Base-by-base conservation (phyloP, 2,888 invertebrate genomes). In the Ariolimax columbianus region DNA sequence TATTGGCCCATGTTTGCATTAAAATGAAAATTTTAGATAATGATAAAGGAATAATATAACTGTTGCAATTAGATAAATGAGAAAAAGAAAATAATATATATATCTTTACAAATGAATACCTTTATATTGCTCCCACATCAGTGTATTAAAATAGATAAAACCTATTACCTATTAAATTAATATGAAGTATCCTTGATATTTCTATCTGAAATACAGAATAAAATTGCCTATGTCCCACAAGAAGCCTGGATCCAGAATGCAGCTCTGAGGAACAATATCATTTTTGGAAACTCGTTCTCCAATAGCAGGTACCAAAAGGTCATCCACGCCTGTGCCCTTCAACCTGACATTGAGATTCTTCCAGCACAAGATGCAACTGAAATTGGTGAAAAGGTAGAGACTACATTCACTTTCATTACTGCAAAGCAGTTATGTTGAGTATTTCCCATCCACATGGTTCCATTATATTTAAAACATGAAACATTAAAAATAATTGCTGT, bases 211-310 rank as follows among this genome's bases (percentile, higher is more conserved):
- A 26, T n/a, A 33, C 88, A 93, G 93, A 93, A 93, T 30, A 89
- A 88, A 19, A 83, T 93, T 51, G 93, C 93, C 0, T 94, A 93
- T 88, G 92, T 93, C 1, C 89, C 93, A 70, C 94, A 94, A 85
- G 95, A 95, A 89, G 95, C 95, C 0, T 95, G 95, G 95, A 95
- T 95, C 82, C 95, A 95, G 92, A 95, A 95, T 90, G 94, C 94
- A 0, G 94, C 95, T 0, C 88, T 95, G 26, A 91, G 93, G 84
- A 94, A 95, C 80, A 95, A 95, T 89, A 95, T 95, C 82, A 89
- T 95, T 66, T 95, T 95, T 92, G 95, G 95, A 23, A 92, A 93
- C 85, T 88, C 92, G 0, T 92, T 92, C 72, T 91, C 94, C 70
- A 90, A 92, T 33, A 55, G 79, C 40, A 80, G 86, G 66, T 94